These are phyloP conservation scores for Hemicrepidius hirtus DNA, from an alignment of 2,888 invertebrate species.

Conservation along the genomic window DNA sequence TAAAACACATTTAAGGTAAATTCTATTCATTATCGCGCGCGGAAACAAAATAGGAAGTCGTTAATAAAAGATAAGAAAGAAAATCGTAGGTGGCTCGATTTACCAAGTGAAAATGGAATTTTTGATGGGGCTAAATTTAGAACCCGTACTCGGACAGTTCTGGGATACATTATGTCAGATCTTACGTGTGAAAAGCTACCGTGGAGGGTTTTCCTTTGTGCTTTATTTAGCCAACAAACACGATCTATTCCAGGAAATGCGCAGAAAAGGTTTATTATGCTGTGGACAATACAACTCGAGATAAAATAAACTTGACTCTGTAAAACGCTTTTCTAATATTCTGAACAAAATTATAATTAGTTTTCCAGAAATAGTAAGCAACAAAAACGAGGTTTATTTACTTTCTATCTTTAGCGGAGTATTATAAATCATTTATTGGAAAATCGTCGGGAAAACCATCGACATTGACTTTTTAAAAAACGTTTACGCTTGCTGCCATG, in stretches of 20 bases:
- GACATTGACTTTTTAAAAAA: no score
- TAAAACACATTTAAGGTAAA: no score
- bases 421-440: no score
- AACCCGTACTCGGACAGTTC: conserved; percentile 7
- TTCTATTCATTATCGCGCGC: neutral
- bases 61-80: neutral
- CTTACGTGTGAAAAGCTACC: conserved; percentile 20
- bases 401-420: no score
- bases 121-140: conserved; percentile 8
- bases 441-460: no score
- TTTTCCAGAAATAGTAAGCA: neutral
- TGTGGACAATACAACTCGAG: neutral
- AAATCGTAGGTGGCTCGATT: neutral
- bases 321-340: neutral
- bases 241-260: conserved; percentile 21
- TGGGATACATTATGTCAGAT: conserved; percentile 19
- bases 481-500: neutral
- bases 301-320: neutral
- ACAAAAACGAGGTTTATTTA: neutral
- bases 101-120: conserved; percentile 11
- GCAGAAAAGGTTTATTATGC: neutral
- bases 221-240: conserved; percentile 15
- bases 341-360: neutral
- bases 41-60: neutral
- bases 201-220: conserved; percentile 5